These are phyloP conservation scores for Grammomys surdaster DNA, from an alignment of 2,113 vertebrate genomes.

Conservation along the genomic window DNA sequence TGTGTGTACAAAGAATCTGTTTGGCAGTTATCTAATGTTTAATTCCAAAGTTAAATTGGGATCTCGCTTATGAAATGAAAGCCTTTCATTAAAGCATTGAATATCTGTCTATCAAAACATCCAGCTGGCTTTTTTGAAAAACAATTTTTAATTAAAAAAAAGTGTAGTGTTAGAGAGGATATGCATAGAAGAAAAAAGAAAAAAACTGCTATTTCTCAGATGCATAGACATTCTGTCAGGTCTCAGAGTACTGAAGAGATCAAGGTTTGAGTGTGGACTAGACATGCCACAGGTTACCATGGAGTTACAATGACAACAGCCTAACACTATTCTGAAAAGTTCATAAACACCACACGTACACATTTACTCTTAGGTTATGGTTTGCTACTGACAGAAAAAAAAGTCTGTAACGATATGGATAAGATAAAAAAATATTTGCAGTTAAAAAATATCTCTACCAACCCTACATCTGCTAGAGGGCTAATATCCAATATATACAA, in stretches of 20 bases:
- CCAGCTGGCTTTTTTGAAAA: conserved; percentile 64
- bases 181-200: neutral
- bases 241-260: neutral
- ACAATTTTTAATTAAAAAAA: conserved; percentile 60
- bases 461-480: too few relatives aligned
- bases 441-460: conserved; percentile 4
- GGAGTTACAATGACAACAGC: neutral
- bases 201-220: neutral
- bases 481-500: too few relatives aligned
- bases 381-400: conserved; percentile 49
- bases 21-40: conserved; percentile 34
- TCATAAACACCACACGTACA: conserved; percentile 22
- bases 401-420: conserved; percentile 6
- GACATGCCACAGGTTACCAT: neutral
- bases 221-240: neutral
- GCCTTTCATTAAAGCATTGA: conserved; percentile 53
- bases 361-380: conserved; percentile 36
- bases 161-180: conserved; percentile 50
- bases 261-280: conserved; percentile 11
- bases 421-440: conserved; percentile 53
- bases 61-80: conserved; percentile 63
- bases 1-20: conserved; percentile 18
- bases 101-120: conserved; percentile 59
- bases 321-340: conserved; percentile 31
- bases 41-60: conserved; percentile 56